Conservation (phyloP, 2,888 invertebrate species). For the Papilio elwesi region DNA sequence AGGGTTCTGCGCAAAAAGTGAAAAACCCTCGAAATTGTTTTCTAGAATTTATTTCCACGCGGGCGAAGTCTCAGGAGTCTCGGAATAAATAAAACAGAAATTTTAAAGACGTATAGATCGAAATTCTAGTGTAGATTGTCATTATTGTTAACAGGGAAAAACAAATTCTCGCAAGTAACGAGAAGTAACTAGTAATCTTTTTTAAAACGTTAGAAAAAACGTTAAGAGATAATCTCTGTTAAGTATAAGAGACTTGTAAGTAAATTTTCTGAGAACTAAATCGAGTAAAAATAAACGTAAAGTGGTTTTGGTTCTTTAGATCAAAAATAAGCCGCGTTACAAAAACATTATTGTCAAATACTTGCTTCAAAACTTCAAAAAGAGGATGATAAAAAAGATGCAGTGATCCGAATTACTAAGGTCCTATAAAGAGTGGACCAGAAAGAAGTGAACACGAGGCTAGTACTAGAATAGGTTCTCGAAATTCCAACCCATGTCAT, state of each 20-base stretch:
- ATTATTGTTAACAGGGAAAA: not conserved
- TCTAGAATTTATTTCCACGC: too few relatives aligned
- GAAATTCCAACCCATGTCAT: slow-evolving; percentile 47
- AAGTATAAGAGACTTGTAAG: slow-evolving; percentile 1
- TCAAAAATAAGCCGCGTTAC: not conserved
- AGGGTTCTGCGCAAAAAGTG: too few relatives aligned
- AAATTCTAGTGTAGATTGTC: too few relatives aligned
- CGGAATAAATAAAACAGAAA: too few relatives aligned
- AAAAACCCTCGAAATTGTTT: too few relatives aligned
- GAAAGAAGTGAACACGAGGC: not conserved
- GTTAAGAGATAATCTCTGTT: not conserved
- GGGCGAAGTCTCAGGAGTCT: too few relatives aligned
- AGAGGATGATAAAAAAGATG: too few relatives aligned
- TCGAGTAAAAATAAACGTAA: not conserved
- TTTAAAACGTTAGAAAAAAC: not conserved
- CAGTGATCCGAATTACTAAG: not conserved
- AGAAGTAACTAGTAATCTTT: not conserved
- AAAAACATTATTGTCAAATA: too few relatives aligned
- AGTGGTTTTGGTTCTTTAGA: slow-evolving; percentile 9
- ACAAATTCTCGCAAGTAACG: not conserved
- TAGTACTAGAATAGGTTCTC: slow-evolving; percentile 20
- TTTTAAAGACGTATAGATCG: too few relatives aligned
- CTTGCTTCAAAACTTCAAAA: too few relatives aligned
- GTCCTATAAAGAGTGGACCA: not conserved
- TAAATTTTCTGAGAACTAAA: slow-evolving; percentile 8